These are phyloP conservation scores for Martes martes DNA, from an alignment of 2,113 vertebrate species.

Conservation along the genomic window DNA sequence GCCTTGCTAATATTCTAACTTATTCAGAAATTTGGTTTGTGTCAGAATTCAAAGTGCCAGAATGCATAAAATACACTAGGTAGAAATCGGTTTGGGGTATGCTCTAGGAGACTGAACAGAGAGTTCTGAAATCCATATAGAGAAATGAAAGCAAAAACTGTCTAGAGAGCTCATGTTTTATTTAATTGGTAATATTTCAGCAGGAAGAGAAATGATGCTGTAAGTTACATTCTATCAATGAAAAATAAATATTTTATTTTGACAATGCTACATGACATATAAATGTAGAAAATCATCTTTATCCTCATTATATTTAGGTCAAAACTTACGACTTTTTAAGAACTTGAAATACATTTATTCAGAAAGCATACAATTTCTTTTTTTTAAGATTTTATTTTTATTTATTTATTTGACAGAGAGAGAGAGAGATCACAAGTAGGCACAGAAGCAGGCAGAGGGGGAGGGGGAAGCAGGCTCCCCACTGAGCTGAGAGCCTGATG, in stretches of 20 bases:
- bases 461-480: too few relatives aligned
- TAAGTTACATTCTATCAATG: slow-evolving; percentile 55
- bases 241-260: slow-evolving; percentile 72
- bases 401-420: too few relatives aligned
- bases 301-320: slow-evolving; percentile 19
- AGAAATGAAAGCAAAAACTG: slow-evolving; percentile 48
- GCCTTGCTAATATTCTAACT: neutral
- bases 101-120: neutral
- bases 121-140: slow-evolving; percentile 39
- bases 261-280: neutral
- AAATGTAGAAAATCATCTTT: slow-evolving; percentile 29
- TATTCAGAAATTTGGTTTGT: slow-evolving; percentile 7
- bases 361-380: neutral
- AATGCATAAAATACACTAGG: slow-evolving; percentile 1
- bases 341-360: neutral
- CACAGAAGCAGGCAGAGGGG: too few relatives aligned
- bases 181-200: slow-evolving; percentile 63
- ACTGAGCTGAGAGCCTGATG: too few relatives aligned
- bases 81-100: slow-evolving; percentile 24
- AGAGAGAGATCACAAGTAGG: too few relatives aligned
- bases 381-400: too few relatives aligned
- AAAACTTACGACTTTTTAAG: slow-evolving; percentile 49
- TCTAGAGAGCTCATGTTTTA: slow-evolving; percentile 67
- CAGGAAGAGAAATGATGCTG: slow-evolving; percentile 33
- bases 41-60: slow-evolving; percentile 25